Evolutionary conservation across 1,140 invertebrate species (phyloP).

Genomic region (Zelostemma sp.): DNA sequence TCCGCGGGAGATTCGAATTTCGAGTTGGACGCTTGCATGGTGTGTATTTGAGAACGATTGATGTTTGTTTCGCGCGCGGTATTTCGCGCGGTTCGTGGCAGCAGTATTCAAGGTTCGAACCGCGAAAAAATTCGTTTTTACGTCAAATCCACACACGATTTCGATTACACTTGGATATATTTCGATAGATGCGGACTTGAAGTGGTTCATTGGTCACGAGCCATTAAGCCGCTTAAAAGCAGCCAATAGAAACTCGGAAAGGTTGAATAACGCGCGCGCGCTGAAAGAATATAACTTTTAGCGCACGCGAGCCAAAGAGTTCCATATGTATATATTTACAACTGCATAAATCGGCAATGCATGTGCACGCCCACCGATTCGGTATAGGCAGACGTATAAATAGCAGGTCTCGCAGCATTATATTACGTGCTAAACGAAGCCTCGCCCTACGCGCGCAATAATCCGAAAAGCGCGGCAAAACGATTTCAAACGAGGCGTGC

Average conservation of each 20-base stretch:
- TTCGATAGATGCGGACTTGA: too few relatives aligned
- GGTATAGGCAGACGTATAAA: slow-evolving; percentile 39
- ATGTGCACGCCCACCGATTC: slow-evolving; percentile 20
- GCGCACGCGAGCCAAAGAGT: slow-evolving; percentile 4
- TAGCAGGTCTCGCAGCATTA: slow-evolving; percentile 47
- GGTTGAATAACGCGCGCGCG: background rate
- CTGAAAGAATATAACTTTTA: slow-evolving; percentile 3
- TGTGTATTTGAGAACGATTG: too few relatives aligned
- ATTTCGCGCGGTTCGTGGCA: too few relatives aligned
- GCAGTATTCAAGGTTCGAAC: too few relatives aligned
- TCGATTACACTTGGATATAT: too few relatives aligned
- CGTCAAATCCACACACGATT: too few relatives aligned
- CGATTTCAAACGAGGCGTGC: slow-evolving; percentile 13
- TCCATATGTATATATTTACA: background rate
- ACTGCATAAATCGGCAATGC: slow-evolving; percentile 20
- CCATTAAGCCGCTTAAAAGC: slow-evolving; percentile 53
- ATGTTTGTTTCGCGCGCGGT: too few relatives aligned
- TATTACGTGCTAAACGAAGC: slow-evolving; percentile 55
- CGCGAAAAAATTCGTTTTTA: too few relatives aligned
- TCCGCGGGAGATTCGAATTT: too few relatives aligned
- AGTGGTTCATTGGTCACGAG: slow-evolving; percentile 58
- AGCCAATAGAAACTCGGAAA: slow-evolving; percentile 1
- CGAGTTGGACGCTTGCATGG: too few relatives aligned
- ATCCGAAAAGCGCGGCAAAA: slow-evolving; percentile 29
- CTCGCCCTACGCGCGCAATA: slow-evolving; percentile 27